Conservation (phyloP, 2,113 vertebrate species). For the Microcebus griseorufus region DNA sequence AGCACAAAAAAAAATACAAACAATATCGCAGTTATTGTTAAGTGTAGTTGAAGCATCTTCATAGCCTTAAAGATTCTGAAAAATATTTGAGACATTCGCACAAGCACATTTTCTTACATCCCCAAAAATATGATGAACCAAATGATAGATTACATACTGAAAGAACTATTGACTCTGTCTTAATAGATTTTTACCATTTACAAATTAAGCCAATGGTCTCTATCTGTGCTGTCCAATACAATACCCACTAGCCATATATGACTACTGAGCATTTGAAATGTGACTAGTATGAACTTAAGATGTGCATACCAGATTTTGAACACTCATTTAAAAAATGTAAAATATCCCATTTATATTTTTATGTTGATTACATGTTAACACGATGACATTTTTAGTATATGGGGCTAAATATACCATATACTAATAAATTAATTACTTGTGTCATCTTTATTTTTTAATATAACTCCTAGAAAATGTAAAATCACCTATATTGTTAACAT, state of each 20-base stretch:
- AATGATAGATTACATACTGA: not conserved
- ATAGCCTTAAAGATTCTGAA: not conserved
- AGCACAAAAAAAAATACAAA: not conserved
- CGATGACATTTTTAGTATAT: not conserved
- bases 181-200: not conserved
- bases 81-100: not conserved
- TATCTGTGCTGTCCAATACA: not conserved
- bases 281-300: not conserved
- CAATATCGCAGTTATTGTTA: not conserved
- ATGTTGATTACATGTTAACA: not conserved
- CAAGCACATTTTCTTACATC: not conserved
- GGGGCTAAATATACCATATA: not conserved
- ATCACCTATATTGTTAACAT: not conserved
- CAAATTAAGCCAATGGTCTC: not conserved
- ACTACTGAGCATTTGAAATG: not conserved
- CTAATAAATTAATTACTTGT: not conserved
- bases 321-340: not conserved
- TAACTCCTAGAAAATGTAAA: not conserved
- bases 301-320: not conserved
- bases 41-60: not conserved
- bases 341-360: not conserved
- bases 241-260: not conserved
- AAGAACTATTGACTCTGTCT: not conserved
- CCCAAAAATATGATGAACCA: not conserved
- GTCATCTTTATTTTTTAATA: not conserved